Percentiles rank a stretch among this genome's conserved stretches.
phyloP scores from a whole-genome alignment of 2,888 invertebrate genomes.

The Lepidocyrtinus sp. region DNA sequence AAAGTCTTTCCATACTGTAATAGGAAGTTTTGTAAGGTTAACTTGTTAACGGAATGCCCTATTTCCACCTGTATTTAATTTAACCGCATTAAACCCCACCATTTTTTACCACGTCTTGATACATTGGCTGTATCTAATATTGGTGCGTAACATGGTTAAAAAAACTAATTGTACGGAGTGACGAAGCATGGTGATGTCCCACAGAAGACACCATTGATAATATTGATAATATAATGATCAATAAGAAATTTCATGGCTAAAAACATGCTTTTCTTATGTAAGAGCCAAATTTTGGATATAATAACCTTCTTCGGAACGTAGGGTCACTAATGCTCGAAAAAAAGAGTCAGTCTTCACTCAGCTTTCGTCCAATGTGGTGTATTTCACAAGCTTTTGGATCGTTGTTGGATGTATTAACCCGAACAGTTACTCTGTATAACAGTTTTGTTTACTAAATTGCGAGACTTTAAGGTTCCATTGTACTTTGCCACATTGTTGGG shows the following conservation, averaged over 20 bases:
- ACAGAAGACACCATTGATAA: no score
- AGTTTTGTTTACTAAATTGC: background rate
- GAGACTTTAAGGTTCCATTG: background rate
- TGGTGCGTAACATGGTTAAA: no score
- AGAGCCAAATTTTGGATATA: background rate
- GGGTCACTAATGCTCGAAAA: conserved; percentile 6
- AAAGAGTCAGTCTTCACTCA: conserved; percentile 5
- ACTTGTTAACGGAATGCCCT: background rate
- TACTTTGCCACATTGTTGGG: background rate
- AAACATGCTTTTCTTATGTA: conserved; percentile 1
- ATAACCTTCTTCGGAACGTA: background rate
- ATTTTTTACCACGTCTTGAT: background rate
- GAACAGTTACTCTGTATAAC: background rate
- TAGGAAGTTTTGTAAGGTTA: background rate
- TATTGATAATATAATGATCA: no score
- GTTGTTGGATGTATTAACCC: background rate
- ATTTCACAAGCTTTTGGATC: background rate
- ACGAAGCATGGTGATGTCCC: no score
- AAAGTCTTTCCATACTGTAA: background rate
- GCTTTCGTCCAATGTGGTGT: conserved; percentile 3
- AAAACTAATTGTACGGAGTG: no score
- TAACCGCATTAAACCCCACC: background rate
- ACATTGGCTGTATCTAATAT: no score
- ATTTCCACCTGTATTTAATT: conserved; percentile 1
- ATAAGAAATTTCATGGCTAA: conserved; percentile 17